A percentile compares a stretch with the other conserved stretches of the same genome.
Evolutionary conservation across 92 coral and sea anemone species (phyloP).

Genomic region (Actinernus sp.): DNA sequence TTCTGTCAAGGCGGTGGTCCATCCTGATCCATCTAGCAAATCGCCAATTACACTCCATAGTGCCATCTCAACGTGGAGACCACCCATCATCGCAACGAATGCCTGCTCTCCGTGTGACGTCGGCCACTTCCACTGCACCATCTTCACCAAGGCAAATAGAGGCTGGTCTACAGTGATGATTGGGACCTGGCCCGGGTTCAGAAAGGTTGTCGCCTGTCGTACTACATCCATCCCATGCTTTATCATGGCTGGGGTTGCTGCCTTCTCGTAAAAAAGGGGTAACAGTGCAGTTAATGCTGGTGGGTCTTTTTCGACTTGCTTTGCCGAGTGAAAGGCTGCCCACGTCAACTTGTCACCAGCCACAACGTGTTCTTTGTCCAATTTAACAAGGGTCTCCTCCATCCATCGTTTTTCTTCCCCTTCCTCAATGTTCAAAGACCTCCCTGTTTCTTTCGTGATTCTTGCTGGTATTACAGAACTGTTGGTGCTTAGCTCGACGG

Average conservation of each 20-base stretch:
- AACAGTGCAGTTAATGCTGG: slow-evolving; percentile 61
- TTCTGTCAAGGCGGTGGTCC: slow-evolving; percentile 50
- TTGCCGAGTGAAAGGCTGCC: slow-evolving; percentile 63
- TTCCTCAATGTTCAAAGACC: slow-evolving; percentile 31
- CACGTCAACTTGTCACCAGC: not conserved
- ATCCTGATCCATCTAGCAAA: slow-evolving; percentile 56
- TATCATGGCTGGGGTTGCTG: slow-evolving; percentile 69
- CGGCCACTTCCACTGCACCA: slow-evolving; percentile 79
- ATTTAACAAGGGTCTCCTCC: slow-evolving; percentile 23
- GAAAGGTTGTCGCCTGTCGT: slow-evolving; percentile 27
- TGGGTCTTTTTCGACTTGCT: slow-evolving; percentile 30
- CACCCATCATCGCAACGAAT: slow-evolving; percentile 68
- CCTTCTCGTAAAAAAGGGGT: slow-evolving; percentile 43
- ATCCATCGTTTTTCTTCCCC: slow-evolving; percentile 54
- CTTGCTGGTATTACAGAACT: slow-evolving; percentile 40
- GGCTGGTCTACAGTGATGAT: slow-evolving; percentile 68
- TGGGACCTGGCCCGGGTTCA: slow-evolving; percentile 58
- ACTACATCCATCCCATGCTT: slow-evolving; percentile 72
- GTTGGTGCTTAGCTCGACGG: slow-evolving; percentile 60
- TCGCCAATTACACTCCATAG: slow-evolving; percentile 67
- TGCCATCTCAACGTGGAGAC: slow-evolving; percentile 65
- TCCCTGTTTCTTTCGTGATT: slow-evolving; percentile 29
- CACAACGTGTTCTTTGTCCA: not conserved
- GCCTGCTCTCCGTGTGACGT: slow-evolving; percentile 65
- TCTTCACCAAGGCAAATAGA: slow-evolving; percentile 63